phyloP scores from a whole-genome alignment of 2,888 invertebrate genomes.

The Villa cingulata region DNA sequence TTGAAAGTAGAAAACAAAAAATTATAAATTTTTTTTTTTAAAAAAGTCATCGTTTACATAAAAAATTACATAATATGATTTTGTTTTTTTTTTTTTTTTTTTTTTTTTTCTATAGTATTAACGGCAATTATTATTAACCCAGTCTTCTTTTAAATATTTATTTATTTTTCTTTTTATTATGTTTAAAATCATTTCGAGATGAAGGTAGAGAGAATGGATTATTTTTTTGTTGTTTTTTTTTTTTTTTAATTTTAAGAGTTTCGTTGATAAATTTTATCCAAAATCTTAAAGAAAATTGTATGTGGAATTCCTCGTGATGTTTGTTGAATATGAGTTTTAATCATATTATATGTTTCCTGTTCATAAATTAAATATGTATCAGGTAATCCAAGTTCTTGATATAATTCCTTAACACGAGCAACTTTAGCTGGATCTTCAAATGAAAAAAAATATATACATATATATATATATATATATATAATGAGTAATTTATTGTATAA shows the following conservation, averaged over 20 bases:
- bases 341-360: constrained; percentile 68
- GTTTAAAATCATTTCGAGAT: too few species aligned
- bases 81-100: too few species aligned
- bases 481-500: background rate
- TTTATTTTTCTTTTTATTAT: too few species aligned
- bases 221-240: too few species aligned
- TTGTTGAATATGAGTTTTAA: constrained; percentile 72
- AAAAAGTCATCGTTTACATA: too few species aligned
- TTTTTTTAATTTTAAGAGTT: constrained; percentile 46
- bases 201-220: too few species aligned
- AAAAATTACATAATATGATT: too few species aligned
- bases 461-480: background rate
- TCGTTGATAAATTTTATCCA: constrained; percentile 68
- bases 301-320: constrained; percentile 69
- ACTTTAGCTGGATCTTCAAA: constrained; percentile 46
- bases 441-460: background rate
- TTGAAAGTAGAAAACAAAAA: too few species aligned
- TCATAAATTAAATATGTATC: constrained; percentile 68
- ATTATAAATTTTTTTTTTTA: too few species aligned
- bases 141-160: too few species aligned
- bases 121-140: too few species aligned
- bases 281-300: constrained; percentile 64
- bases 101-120: too few species aligned
- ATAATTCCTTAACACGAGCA: constrained; percentile 56
- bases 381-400: constrained; percentile 61